Evolutionary conservation across 2,888 invertebrate genomes (phyloP), one percentile per base, ranked within the genome.

Genomic region (Amphipoea oculea): DNA sequence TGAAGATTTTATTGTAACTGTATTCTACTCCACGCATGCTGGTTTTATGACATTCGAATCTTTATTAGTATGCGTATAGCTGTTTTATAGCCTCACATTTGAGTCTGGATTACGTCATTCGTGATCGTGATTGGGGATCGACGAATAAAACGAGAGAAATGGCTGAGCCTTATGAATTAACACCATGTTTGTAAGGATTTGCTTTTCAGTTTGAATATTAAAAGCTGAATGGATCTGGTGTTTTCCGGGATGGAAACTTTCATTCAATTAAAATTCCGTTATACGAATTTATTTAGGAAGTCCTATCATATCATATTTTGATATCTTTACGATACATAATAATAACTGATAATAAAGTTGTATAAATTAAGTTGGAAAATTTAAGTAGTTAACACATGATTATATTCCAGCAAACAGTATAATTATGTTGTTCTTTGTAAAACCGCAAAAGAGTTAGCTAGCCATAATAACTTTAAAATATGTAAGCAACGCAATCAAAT

Each of bases 51-150:
- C 86, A 87, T 77, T 83, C 67, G 76, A 76, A 80, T 67, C 70
- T 88, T 87, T 85, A 92, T 92, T 91, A 90, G 87, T 92, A 91
- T 92, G 92, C 92, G 89, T 90, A 92, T 84, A 82, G 86, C 83
- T 80, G 82, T 88, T 92, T 90, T 90, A 90, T 89, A 78, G 84
- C 89, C 84, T 88, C 78, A 89, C 87, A 89, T 87, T 88, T 78
- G 80, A 89, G 84, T 85, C 85, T 74, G n/a, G 73, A 88, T 92
- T 90, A 90, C 91, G 92, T 93, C 91, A 92, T 88, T 77, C 77
- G 57, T 70, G 76, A 74, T 76, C 78, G 74, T 81, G 84, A 87
- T 86, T 85, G 71, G 65, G 40, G 51, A 78, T 69, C 23, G 62
- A 72, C 54, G 51, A 76, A 78, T 84, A 72, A 66, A 76, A 68